Evolutionary conservation across 2,888 invertebrate genomes (phyloP), one percentile per base, ranked within the genome.

Genomic region (Desoria tigrina): DNA sequence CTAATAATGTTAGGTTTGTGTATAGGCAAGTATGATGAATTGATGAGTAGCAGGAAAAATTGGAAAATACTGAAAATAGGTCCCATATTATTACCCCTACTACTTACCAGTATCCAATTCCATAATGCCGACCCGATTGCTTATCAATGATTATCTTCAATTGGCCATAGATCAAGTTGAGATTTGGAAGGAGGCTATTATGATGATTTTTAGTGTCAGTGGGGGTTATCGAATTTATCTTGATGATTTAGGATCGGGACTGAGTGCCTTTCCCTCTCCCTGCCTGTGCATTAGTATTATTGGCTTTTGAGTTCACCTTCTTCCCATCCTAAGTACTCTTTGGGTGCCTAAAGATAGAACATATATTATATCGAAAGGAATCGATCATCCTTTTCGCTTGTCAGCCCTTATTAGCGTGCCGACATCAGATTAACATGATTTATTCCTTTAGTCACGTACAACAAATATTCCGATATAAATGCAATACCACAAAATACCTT

Each of bases 361-460:
- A 32, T 21, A 49, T 49, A 11, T n/a, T 49, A 11, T 21, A 16
- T 24, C 23, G 14, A 51, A 26, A 26, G 42, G 27, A 57, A 57
- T 57, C 39, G 39, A 57, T 57, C 57, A 57, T 32, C 32, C 57
- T 57, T 57, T 23, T 24, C 42, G 42, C 14, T 57, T 57, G 57
- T 57, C 57, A 57, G 42, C 2, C 42, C 57, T 57, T 57, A 57
- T 57, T 57, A 57, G 57, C 57, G 57, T 57, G 27, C 26, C 42
- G 57, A 57, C 57, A 57, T 57, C 57, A 57, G 57, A 57, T 57
- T 57, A 57, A 57, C 42, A 57, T 57, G 57, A 57, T 57, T 57
- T 57, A 57, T 57, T 39, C 42, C 57, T 42, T 24, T 3, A 57
- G 57, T 57, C 57, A 57, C 42, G 57, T 39, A 32, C 51, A 45